phyloP scores from a whole-genome alignment of 2,797 vertebrate species.

The Brotogeris chrysoptera region DNA sequence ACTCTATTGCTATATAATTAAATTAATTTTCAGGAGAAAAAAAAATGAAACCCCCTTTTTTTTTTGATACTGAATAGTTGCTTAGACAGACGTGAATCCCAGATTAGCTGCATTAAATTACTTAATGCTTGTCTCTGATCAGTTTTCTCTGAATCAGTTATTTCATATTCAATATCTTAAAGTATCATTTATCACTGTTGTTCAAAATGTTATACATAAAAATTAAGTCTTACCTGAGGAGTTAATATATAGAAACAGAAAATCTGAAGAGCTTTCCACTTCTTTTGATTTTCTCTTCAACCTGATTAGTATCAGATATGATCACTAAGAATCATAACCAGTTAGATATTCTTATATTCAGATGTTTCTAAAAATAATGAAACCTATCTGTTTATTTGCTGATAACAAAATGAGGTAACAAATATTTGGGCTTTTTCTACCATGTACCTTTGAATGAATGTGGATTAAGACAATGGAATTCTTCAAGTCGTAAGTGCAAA shows the following conservation, averaged over 20 bases:
- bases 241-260: not conserved
- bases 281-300: not conserved
- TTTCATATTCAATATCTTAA: not conserved
- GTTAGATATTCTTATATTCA: not conserved
- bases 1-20: not conserved
- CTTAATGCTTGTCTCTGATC: not conserved
- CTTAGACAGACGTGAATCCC: not conserved
- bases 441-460: not conserved
- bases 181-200: not conserved
- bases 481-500: not conserved
- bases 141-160: not conserved
- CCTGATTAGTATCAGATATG: not conserved
- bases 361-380: not conserved
- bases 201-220: not conserved
- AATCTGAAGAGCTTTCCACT: not conserved
- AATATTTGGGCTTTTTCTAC: not conserved
- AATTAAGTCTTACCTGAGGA: not conserved
- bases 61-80: not conserved
- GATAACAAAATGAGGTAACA: not conserved
- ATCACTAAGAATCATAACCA: not conserved
- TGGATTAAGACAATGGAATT: not conserved
- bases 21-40: not conserved
- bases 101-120: not conserved
- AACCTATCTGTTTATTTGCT: not conserved
- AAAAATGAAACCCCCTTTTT: accelerated